These are phyloP conservation scores for Zaprionus taronus DNA, from an alignment of 1,140 invertebrate genomes.

Conservation along the genomic window DNA sequence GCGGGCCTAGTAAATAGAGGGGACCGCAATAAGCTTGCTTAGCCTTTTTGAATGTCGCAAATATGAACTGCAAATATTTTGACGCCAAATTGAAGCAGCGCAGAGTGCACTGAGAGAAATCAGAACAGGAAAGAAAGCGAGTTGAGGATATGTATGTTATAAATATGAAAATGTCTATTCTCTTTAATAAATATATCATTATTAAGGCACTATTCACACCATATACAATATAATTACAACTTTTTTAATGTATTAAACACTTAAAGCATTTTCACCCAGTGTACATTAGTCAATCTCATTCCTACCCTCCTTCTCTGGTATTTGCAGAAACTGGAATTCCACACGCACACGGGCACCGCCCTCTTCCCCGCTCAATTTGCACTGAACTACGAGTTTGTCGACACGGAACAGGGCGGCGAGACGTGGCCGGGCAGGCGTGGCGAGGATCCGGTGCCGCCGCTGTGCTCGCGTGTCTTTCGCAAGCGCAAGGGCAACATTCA, in stretches of 20 bases:
- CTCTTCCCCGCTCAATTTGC: slow-evolving; percentile 88
- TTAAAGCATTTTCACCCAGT: slow-evolving; percentile 17
- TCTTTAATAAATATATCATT: too few relatives aligned
- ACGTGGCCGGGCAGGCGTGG: slow-evolving; percentile 87
- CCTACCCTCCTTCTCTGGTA: slow-evolving; percentile 8
- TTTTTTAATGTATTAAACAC: too few relatives aligned
- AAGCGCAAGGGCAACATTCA: slow-evolving; percentile 84
- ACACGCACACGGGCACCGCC: slow-evolving; percentile 88
- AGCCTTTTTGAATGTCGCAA: slow-evolving; percentile 78
- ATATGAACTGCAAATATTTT: slow-evolving; percentile 81
- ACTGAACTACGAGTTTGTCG: slow-evolving; percentile 93
- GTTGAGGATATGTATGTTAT: too few relatives aligned
- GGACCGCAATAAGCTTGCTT: slow-evolving; percentile 79
- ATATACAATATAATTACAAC: too few relatives aligned
- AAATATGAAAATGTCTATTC: background rate
- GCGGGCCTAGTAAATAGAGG: slow-evolving; percentile 58
- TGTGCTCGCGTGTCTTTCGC: slow-evolving; percentile 84
- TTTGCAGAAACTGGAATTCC: slow-evolving; percentile 84
- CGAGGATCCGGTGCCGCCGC: slow-evolving; percentile 87
- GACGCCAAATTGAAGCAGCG: slow-evolving; percentile 67
- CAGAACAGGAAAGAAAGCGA: background rate
- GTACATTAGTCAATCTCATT: slow-evolving; percentile 5
- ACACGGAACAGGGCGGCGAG: slow-evolving; percentile 90
- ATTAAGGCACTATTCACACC: too few relatives aligned
- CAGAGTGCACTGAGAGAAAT: slow-evolving; percentile 6